Evolutionary conservation across 2,888 invertebrate species (phyloP).

Genomic region (Apodemia zela): DNA sequence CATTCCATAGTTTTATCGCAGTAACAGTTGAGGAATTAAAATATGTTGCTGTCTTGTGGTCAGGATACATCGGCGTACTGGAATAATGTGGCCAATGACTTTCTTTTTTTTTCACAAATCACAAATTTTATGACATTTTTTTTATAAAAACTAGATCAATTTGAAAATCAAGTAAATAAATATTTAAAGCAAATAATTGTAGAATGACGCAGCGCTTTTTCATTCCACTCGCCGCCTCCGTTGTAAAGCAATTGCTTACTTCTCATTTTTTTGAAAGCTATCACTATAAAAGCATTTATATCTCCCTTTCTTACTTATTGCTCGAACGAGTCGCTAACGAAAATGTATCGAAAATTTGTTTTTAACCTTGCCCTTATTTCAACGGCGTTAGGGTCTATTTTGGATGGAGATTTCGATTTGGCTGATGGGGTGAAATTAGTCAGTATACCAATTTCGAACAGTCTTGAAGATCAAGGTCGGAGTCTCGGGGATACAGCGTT

Average conservation of each 20-base stretch:
- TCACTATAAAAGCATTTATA: conserved; percentile 60
- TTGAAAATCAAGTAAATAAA: background rate
- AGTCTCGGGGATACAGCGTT: conserved; percentile 73
- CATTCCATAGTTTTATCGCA: too few species aligned
- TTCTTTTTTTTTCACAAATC: too few species aligned
- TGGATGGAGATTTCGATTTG: conserved; percentile 78
- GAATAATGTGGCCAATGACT: too few species aligned
- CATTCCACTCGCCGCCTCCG: conserved; percentile 41
- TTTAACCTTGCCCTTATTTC: conserved; percentile 43
- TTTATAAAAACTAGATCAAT: too few species aligned
- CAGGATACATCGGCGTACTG: too few species aligned
- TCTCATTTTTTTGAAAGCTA: conserved; percentile 74
- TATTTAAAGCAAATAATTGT: conserved; percentile 24
- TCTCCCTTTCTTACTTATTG: conserved; percentile 66
- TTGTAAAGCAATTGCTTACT: conserved; percentile 53
- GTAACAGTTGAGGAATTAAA: too few species aligned
- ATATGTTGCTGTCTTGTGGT: too few species aligned
- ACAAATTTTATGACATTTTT: too few species aligned
- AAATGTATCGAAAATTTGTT: conserved; percentile 57
- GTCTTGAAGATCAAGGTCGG: conserved; percentile 67
- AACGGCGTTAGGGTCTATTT: conserved; percentile 41
- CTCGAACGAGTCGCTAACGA: conserved; percentile 46
- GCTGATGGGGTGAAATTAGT: conserved; percentile 84
- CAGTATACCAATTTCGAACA: conserved; percentile 70
- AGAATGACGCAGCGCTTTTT: conserved; percentile 48